Base-by-base conservation (phyloP, 2,797 vertebrate species). In the Apodemus agrarius region DNA sequence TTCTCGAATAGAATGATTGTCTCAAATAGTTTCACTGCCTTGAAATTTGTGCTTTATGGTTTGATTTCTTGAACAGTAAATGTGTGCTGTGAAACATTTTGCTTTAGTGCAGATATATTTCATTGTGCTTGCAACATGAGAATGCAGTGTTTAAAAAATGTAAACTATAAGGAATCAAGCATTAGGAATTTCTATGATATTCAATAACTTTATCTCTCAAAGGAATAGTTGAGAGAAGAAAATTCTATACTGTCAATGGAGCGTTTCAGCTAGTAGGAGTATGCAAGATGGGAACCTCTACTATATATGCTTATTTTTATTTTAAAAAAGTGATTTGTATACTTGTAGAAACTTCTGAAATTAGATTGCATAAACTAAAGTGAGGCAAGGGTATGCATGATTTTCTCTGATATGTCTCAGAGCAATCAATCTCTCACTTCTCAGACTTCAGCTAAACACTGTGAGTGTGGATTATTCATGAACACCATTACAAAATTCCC, bases 11-110 rank as follows among this genome's bases (percentile, higher is more conserved):
- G 89, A 96, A 95, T 37, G 34, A 57, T 91, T 88, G 16, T 82
- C 57, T 94, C 86, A 90, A 95, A 98, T 96, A 96, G 81, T 83
- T 95, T 96, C 94, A 96, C 24, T 67, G 61, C 76, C 37, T 90
- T 94, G n/a, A 97, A 94, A 96, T 94, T 96, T 88, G 86, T 94
- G 63, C 61, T 96, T 96, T 95, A 16, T 97, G 89, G 84, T 88
- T 95, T 89, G 43, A 43, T 96, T 94, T 96, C 63, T 67, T 59
- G 75, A 96, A 82, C 21, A 94, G 84, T 82, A 91, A 96, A 92
- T 92, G 88, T 89, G 49, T 65, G 43, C 83, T 37, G 46, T 85
- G 75, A 97, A 96, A 95, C 29, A 59, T 93, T 96, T 96, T 90
- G 65, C 93, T 83, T 95, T 92, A 94, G 54, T 95, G 52, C 63